Evolutionary conservation across 1,140 invertebrate genomes (phyloP).

Genomic region (Calephelis virginiensis): DNA sequence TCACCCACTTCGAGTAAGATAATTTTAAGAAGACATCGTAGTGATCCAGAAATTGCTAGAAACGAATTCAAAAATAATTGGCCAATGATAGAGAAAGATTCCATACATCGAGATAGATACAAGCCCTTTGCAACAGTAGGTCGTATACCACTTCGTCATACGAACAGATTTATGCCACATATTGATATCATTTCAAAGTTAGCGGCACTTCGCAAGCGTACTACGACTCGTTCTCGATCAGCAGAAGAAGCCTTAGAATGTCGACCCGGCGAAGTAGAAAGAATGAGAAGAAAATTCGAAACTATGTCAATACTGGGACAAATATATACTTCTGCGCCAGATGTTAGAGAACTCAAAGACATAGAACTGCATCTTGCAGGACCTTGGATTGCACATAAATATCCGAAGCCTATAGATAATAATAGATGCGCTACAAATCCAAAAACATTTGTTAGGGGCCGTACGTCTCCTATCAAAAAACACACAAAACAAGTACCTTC

Average conservation of each 20-base stretch:
- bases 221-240: slow-evolving; percentile 55
- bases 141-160: slow-evolving; percentile 81
- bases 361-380: slow-evolving; percentile 88
- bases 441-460: slow-evolving; percentile 49
- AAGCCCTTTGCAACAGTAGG: slow-evolving; percentile 81
- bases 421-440: slow-evolving; percentile 81
- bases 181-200: slow-evolving; percentile 93
- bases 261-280: slow-evolving; percentile 83
- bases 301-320: slow-evolving; percentile 85
- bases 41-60: slow-evolving; percentile 86
- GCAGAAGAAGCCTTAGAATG: slow-evolving; percentile 73
- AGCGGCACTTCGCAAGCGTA: slow-evolving; percentile 82
- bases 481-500: slow-evolving; percentile 37
- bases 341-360: slow-evolving; percentile 86
- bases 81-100: slow-evolving; percentile 59
- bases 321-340: slow-evolving; percentile 90
- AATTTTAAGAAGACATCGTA: slow-evolving; percentile 82
- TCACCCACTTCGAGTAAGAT: slow-evolving; percentile 65
- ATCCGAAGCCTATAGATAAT: slow-evolving; percentile 83
- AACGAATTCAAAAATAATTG: slow-evolving; percentile 78
- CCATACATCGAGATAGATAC: slow-evolving; percentile 68
- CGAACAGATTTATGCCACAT: slow-evolving; percentile 89
- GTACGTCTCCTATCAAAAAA: slow-evolving; percentile 66
- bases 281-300: slow-evolving; percentile 84
- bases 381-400: slow-evolving; percentile 87